Evolutionary conservation across 2,888 invertebrate genomes (phyloP).

Genomic region (Ypsolopha scabrella): DNA sequence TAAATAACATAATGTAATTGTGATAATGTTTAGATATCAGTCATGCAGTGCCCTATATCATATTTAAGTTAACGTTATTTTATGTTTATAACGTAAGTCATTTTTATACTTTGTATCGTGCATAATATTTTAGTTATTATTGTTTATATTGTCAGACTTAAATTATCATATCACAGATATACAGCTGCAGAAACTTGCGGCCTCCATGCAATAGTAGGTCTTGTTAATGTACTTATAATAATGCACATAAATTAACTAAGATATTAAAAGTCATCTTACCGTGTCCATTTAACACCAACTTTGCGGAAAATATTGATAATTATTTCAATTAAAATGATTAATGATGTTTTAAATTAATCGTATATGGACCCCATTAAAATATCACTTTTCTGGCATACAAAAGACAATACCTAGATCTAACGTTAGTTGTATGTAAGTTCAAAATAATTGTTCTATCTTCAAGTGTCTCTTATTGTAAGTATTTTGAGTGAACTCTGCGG

Average conservation of each 20-base stretch:
- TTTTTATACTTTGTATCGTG: conserved; percentile 2
- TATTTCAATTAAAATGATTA: conserved; percentile 17
- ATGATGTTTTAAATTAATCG: conserved; percentile 26
- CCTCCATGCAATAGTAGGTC: conserved; percentile 41
- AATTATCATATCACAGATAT: background rate
- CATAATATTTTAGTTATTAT: conserved; percentile 3
- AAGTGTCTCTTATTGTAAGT: conserved; percentile 65
- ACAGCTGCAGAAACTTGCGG: conserved; percentile 25
- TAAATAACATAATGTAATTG: conserved; percentile 41
- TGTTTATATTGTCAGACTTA: background rate
- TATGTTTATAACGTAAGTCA: conserved; percentile 6
- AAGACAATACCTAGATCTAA: conserved; percentile 73
- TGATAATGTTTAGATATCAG: conserved; percentile 54
- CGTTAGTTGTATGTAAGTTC: conserved; percentile 66
- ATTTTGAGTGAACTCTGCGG: conserved; percentile 41
- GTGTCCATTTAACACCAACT: conserved; percentile 33
- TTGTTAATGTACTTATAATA: conserved; percentile 33
- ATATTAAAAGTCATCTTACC: conserved; percentile 34
- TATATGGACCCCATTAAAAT: conserved; percentile 43
- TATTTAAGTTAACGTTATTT: conserved; percentile 5
- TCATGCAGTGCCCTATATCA: conserved; percentile 31
- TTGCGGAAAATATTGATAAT: conserved; percentile 45
- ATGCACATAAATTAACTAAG: conserved; percentile 38
- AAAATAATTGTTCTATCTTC: conserved; percentile 68
- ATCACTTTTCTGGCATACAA: conserved; percentile 64